Conservation (phyloP, 2,797 vertebrate species). For the Scomberomorus guttatus region DNA sequence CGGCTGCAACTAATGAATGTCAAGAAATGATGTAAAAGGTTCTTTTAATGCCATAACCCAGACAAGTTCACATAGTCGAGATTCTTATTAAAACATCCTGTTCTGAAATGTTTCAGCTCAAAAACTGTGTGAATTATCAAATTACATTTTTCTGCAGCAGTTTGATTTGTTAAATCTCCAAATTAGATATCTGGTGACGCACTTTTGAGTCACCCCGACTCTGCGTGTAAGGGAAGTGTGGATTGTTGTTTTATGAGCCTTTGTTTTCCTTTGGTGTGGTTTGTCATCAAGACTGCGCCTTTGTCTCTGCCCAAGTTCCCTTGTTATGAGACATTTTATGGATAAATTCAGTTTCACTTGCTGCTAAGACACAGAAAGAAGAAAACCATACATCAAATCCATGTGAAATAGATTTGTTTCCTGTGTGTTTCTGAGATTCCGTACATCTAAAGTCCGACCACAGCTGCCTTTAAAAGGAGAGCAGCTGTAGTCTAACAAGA, state of each 20-base stretch:
- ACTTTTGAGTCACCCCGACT: constrained; percentile 44
- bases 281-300: constrained; percentile 19
- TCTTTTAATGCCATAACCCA: neutral
- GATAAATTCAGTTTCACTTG: no score
- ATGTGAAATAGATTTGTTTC: neutral
- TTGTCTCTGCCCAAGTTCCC: constrained; percentile 23
- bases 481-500: constrained; percentile 48
- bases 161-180: neutral
- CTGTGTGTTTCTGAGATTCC: constrained; percentile 4
- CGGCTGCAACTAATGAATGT: neutral
- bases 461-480: constrained; percentile 33
- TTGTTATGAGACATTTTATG: neutral
- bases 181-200: constrained; percentile 3
- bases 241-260: constrained; percentile 28
- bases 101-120: neutral
- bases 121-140: neutral
- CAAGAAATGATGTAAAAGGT: neutral
- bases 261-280: constrained; percentile 40
- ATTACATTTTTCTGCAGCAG: neutral
- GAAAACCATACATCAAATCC: neutral
- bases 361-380: neutral
- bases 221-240: constrained; percentile 40
- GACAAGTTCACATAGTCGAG: neutral
- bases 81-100: constrained; percentile 23
- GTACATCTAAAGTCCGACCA: neutral